Percentiles rank a stretch among this genome's conserved stretches.
Conservation (phyloP, 2,797 vertebrate genomes). For the Oophaga sylvatica region DNA sequence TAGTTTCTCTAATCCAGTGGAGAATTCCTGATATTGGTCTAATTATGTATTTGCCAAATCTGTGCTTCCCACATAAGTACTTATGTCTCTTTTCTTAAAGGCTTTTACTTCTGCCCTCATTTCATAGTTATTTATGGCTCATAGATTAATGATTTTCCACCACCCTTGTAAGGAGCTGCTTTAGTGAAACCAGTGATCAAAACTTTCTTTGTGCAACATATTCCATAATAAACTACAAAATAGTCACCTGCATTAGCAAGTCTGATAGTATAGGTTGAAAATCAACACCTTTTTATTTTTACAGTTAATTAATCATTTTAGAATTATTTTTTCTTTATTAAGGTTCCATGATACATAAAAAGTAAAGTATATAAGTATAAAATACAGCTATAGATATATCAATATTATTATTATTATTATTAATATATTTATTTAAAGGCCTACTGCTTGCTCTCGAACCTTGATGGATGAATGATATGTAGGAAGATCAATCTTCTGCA, state of each 20-base stretch:
- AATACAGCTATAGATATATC: too few species aligned
- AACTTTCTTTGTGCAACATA: conserved; percentile 12
- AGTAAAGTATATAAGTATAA: too few species aligned
- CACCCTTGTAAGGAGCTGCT: not conserved
- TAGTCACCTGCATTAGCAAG: conserved; percentile 5
- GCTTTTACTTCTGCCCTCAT: not conserved
- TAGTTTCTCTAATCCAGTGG: conserved; percentile 20
- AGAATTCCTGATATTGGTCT: conserved; percentile 15
- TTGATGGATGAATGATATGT: too few species aligned
- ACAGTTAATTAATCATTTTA: not conserved
- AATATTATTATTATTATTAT: too few species aligned
- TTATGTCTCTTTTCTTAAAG: not conserved
- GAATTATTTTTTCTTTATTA: too few species aligned
- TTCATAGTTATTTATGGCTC: conserved; percentile 27
- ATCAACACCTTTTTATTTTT: not conserved
- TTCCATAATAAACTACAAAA: not conserved
- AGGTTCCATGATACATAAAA: too few species aligned
- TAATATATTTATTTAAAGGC: too few species aligned
- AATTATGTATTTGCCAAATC: conserved; percentile 14
- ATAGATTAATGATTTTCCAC: conserved; percentile 4
- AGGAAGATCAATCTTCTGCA: too few species aligned
- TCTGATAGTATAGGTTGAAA: not conserved
- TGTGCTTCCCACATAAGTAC: not conserved
- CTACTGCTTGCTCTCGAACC: too few species aligned
- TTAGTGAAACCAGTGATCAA: conserved; percentile 7